Evolutionary conservation across 2,888 invertebrate genomes (phyloP).

Genomic region (Xylota segnis): DNA sequence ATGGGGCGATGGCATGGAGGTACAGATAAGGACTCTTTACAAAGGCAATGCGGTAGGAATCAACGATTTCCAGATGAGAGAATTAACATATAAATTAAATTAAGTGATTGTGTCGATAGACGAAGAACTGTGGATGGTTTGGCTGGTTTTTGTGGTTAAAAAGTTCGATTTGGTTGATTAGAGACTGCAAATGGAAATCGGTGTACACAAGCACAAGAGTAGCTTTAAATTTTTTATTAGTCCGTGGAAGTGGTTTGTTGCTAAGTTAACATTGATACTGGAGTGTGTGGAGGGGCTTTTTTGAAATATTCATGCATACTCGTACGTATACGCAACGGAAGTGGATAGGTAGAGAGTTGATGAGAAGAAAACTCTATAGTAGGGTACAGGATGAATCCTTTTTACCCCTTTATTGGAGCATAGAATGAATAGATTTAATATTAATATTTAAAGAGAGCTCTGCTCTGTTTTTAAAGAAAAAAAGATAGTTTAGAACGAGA

Average conservation of each 20-base stretch:
- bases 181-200: background rate
- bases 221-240: conserved; percentile 2
- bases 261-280: background rate
- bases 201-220: background rate
- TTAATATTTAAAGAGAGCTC: too few relatives aligned
- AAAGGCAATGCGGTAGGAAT: conserved; percentile 10
- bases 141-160: conserved; percentile 8
- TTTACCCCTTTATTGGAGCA: too few relatives aligned
- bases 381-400: too few relatives aligned
- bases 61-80: conserved; percentile 60
- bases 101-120: conserved; percentile 35
- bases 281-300: too few relatives aligned
- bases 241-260: background rate
- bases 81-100: conserved; percentile 74
- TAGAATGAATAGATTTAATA: too few relatives aligned
- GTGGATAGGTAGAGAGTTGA: too few relatives aligned
- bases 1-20: background rate
- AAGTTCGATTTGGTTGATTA: conserved; percentile 15
- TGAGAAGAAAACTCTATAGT: too few relatives aligned
- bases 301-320: too few relatives aligned
- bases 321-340: too few relatives aligned
- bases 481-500: too few relatives aligned
- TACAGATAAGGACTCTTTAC: background rate
- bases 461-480: too few relatives aligned
- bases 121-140: conserved; percentile 4